Percentiles rank a stretch among this genome's conserved stretches.
Evolutionary conservation across 2,113 vertebrate species (phyloP).

Genomic region (Sphyrna mokarran): DNA sequence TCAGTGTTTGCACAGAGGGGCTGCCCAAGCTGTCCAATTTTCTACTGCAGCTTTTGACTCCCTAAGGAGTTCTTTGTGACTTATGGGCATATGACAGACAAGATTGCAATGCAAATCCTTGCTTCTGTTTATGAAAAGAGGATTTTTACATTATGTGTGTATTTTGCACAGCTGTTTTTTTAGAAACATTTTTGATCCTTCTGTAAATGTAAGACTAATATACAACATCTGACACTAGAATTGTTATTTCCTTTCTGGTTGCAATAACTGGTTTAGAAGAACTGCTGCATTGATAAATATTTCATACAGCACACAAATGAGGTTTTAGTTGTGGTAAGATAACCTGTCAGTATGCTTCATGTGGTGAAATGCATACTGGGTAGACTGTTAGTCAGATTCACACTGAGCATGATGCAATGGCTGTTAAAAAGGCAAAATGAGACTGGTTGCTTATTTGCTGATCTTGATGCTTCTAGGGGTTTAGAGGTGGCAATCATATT

Average conservation of each 20-base stretch:
- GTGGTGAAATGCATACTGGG: constrained; percentile 20
- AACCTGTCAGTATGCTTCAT: constrained; percentile 16
- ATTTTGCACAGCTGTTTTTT: background rate
- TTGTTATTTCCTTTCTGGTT: constrained; percentile 14
- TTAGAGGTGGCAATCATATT: background rate
- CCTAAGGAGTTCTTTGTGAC: background rate
- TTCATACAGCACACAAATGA: constrained; percentile 32
- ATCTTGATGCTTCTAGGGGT: background rate
- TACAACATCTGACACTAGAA: background rate
- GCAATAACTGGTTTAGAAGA: constrained; percentile 3
- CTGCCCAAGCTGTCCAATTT: background rate
- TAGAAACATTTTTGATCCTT: background rate
- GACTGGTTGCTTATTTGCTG: background rate
- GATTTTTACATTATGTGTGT: background rate
- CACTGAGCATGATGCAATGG: background rate
- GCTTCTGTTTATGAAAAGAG: too few species aligned
- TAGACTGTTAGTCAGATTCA: background rate
- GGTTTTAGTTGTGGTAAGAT: constrained; percentile 22
- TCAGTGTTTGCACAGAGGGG: background rate
- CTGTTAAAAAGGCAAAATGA: background rate
- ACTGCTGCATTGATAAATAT: constrained; percentile 28
- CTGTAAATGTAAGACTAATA: background rate
- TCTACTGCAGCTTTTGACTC: background rate
- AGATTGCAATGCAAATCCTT: background rate
- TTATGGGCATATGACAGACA: background rate